phyloP scores from a whole-genome alignment of 1,140 invertebrate genomes.

The Drosophila mauritiana region DNA sequence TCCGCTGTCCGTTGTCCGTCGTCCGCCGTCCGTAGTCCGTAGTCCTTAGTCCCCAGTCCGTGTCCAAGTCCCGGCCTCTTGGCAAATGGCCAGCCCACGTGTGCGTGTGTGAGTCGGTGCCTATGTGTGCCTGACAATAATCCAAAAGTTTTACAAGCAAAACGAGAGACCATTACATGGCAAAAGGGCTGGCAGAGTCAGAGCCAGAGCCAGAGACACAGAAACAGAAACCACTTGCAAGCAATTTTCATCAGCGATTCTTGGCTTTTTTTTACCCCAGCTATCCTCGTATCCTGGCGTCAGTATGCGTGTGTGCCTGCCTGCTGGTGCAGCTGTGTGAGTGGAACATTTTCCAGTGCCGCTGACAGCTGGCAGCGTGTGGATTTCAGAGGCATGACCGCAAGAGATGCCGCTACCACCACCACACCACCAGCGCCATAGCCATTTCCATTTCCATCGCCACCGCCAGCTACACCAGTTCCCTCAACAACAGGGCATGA shows the following conservation, averaged over 20 bases:
- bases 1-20: not conserved
- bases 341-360: constrained; percentile 58
- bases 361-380: constrained; percentile 69
- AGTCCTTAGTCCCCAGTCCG: constrained; percentile 24
- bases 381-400: constrained; percentile 59
- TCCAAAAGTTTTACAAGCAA: constrained; percentile 83
- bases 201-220: constrained; percentile 41
- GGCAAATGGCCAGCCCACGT: constrained; percentile 64
- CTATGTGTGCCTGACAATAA: constrained; percentile 73
- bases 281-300: not conserved
- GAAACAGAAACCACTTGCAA: constrained; percentile 81
- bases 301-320: constrained; percentile 4
- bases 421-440: not conserved
- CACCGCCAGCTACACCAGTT: constrained; percentile 16
- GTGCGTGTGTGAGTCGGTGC: constrained; percentile 16
- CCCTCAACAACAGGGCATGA: constrained; percentile 29
- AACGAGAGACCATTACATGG: constrained; percentile 78
- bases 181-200: constrained; percentile 52
- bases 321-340: constrained; percentile 8
- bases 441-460: not conserved
- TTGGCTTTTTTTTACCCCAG: constrained; percentile 14
- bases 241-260: constrained; percentile 78
- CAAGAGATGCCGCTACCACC: constrained; percentile 42
- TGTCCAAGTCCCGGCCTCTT: constrained; percentile 63
- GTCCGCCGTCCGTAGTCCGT: constrained; percentile 16